Percentiles rank a stretch among this genome's conserved stretches.
These are phyloP conservation scores for Pseudococcus viburni DNA, from an alignment of 2,888 invertebrate species.

Conservation along the genomic window DNA sequence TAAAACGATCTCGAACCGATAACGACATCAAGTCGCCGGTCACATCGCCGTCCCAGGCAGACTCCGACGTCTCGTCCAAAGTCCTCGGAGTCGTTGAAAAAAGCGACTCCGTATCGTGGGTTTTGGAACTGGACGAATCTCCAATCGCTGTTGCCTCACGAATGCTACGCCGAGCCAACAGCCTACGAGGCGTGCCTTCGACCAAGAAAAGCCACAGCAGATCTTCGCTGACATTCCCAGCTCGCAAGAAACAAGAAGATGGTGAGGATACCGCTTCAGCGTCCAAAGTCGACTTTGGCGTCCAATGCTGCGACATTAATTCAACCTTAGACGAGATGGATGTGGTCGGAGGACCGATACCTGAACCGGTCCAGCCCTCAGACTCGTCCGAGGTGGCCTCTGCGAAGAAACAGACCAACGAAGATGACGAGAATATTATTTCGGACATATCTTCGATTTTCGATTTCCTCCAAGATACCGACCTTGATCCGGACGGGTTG, in stretches of 20 bases:
- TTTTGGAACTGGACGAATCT: slow-evolving; percentile 83
- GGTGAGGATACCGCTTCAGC: not conserved
- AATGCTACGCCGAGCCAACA: slow-evolving; percentile 78
- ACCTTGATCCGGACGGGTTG: slow-evolving; percentile 42
- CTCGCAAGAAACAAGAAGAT: slow-evolving; percentile 50
- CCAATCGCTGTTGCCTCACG: slow-evolving; percentile 82
- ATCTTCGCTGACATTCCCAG: slow-evolving; percentile 41
- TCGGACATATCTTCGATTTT: slow-evolving; percentile 63
- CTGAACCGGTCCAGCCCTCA: not conserved
- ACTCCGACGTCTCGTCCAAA: slow-evolving; percentile 78
- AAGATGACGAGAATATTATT: slow-evolving; percentile 58
- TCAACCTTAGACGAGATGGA: not conserved
- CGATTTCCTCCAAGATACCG: slow-evolving; percentile 64
- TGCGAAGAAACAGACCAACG: not conserved
- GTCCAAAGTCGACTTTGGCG: not conserved
- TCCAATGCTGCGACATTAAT: slow-evolving; percentile 36
- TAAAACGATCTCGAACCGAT: slow-evolving; percentile 62
- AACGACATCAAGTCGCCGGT: slow-evolving; percentile 38
- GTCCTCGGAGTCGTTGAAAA: slow-evolving; percentile 89
- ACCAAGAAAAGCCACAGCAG: slow-evolving; percentile 44
- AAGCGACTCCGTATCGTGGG: slow-evolving; percentile 89
- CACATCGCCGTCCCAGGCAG: not conserved
- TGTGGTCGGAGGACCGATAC: not conserved
- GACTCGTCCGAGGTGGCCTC: not conserved
- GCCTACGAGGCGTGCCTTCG: slow-evolving; percentile 68